Base-by-base conservation (phyloP, 2,113 vertebrate species). In the Bambusicola thoracicus region DNA sequence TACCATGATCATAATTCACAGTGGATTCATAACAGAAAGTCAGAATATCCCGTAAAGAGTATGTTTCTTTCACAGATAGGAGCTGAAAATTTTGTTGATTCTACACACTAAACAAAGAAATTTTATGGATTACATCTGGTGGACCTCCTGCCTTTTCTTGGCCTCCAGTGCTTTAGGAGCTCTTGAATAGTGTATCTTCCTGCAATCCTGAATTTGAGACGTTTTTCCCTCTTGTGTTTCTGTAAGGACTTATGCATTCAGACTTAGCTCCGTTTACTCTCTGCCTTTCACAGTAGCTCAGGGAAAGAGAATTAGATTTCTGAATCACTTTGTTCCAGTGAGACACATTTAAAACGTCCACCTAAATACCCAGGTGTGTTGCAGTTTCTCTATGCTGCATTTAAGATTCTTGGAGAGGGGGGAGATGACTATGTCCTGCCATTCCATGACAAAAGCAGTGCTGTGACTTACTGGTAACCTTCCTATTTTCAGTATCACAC, bases 11-110 rank as follows among this genome's bases (percentile, higher is more conserved):
- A 94, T 32, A 89, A 78, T 25, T 65, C 46, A 56, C 44, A 75
- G 72, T 46, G 70, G 70, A 85, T 80, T 89, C 91, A 87, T 11
- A 83, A 78, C 34, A 87, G 69, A 87, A 89, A 82, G 55, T 65
- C 11, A 17, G 25, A 85, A 76, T 32, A 81, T 17, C 15, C 10
- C 5, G 30, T 68, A 79, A 85, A 89, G 90, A 34, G n/a, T 30
- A 46, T 36, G 32, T 38, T 81, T 56, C 51, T 70, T 81, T 51
- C 61, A 84, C 29, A 88, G 61, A 75, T 21, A 67, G 10, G 14
- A 81, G 29, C 21, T 89, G 73, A 83, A 90, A 76, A 69, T 55
- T 20, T 18, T 46, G 10, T 43, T 63, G 65, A 66, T 89, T 84
- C 14, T 8, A 13, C 86, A 59, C 22, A 78, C 11, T 15, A 81